Evolutionary conservation across 2,888 invertebrate genomes (phyloP), one percentile per base, ranked within the genome.

Genomic region (Mantis religiosa): DNA sequence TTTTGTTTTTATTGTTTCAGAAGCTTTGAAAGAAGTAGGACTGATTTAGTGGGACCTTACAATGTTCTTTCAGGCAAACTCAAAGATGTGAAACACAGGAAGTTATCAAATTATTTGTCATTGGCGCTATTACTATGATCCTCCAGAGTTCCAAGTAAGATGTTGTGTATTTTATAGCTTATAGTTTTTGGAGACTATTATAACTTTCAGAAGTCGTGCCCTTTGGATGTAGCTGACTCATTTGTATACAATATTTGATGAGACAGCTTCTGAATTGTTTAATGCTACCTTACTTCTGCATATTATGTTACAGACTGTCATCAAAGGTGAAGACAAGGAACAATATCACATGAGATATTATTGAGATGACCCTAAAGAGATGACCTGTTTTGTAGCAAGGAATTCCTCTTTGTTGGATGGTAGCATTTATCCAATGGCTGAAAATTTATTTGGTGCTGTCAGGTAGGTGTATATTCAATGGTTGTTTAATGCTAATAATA

Each of bases 81-180:
- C 14, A 93, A 93, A 89, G 92, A 95, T 34, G 93, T 94, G 1
- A 93, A 95, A 90, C 94, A 95, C 90, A 95, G 90, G 94, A 96
- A 90, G 81, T 87, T 88, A 28, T 88, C 91, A 3, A 82, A 89
- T 7, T 97, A 96, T 92, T 94, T 93, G 96, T 15, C 98, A 98
- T 92, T 98, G 98, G 97, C 95, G 99, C 91, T 99, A 97, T 93
- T 98, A 95, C 92, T 98, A 97, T 93, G 99, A 99, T 94, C 98
- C 98, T 15, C 99, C 99, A 15, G 99, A 99, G 93, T 97, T 98
- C 93, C 97, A 98, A 94, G 96, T 96, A 92, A 91, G 30, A 3
- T 41, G n/a, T n/a, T 54, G 1, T 6, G 9, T 84, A 15, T 15
- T 83, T n/a, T 20, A n/a, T n/a, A n/a, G n/a, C n/a, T n/a, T n/a